phyloP scores from a whole-genome alignment of 2,797 vertebrate genomes.

The Megalops cyprinoides region DNA sequence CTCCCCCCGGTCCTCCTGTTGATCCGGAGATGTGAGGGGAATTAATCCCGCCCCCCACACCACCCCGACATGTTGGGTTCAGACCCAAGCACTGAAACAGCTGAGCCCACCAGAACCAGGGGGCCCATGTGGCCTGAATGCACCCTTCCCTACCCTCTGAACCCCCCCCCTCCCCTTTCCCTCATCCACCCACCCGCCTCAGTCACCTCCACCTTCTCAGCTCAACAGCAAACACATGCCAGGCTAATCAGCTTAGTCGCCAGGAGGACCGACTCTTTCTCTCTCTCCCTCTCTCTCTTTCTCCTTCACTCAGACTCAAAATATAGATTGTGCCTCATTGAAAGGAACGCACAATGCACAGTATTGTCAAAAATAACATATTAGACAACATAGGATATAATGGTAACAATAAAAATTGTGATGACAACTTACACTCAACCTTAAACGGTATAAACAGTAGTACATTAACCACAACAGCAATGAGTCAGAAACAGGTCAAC shows the following conservation, averaged over 20 bases:
- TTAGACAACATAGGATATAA: no score
- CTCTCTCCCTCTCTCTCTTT: conserved; percentile 47
- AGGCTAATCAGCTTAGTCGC: conserved; percentile 92
- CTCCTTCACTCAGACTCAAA: background rate
- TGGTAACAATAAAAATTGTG: no score
- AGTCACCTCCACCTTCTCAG: conserved; percentile 56
- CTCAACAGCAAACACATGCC: conserved; percentile 86
- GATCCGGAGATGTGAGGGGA: no score
- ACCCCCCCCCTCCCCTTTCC: conserved; percentile 34
- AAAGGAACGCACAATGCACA: no score
- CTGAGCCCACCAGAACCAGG: background rate
- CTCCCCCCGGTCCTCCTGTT: conserved; percentile 54
- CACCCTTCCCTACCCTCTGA: conserved; percentile 31
- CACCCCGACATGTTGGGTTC: background rate
- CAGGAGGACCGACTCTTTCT: conserved; percentile 71
- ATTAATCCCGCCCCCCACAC: background rate
- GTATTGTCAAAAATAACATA: no score
- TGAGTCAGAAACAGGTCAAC: no score
- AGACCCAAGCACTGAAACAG: background rate
- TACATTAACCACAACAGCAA: no score
- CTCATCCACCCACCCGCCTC: conserved; percentile 20
- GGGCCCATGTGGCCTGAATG: background rate
- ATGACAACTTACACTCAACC: no score
- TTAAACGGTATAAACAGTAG: no score
- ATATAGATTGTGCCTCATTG: no score